phyloP scores from a whole-genome alignment of 1,140 invertebrate genomes.

The Araneus ventricosus region DNA sequence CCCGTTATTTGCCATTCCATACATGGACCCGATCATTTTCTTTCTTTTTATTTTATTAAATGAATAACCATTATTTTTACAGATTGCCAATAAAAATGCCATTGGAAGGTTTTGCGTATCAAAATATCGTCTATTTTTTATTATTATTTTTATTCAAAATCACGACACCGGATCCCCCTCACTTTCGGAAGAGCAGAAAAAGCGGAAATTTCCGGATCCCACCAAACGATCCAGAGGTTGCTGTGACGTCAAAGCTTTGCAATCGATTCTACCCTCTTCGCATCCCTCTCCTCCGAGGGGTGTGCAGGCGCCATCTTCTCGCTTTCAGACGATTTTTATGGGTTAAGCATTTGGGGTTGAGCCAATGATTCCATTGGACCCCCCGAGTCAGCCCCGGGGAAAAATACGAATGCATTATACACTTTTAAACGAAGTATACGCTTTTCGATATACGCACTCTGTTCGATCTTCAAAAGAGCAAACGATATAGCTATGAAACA shows the following conservation, averaged over 20 bases:
- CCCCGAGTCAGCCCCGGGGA: not conserved
- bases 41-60: no score
- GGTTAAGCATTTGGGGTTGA: not conserved
- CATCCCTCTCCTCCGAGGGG: constrained; percentile 3
- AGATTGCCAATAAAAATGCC: no score
- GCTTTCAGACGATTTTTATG: constrained; percentile 48
- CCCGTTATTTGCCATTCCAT: no score
- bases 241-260: constrained; percentile 39
- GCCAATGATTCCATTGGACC: constrained; percentile 30
- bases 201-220: constrained; percentile 29
- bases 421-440: no score
- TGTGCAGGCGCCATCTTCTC: constrained; percentile 53
- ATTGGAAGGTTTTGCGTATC: no score
- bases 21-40: no score
- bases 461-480: not conserved
- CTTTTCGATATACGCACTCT: not conserved
- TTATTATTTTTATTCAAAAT: not conserved
- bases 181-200: not conserved
- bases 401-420: not conserved
- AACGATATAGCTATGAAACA: not conserved
- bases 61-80: no score
- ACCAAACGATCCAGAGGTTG: constrained; percentile 50
- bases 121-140: no score
- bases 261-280: constrained; percentile 40
- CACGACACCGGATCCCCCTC: not conserved